Evolutionary conservation across 1,140 invertebrate species (phyloP), one percentile per base, ranked within the genome.

Genomic region (Stenopsyche tienmushanensis): DNA sequence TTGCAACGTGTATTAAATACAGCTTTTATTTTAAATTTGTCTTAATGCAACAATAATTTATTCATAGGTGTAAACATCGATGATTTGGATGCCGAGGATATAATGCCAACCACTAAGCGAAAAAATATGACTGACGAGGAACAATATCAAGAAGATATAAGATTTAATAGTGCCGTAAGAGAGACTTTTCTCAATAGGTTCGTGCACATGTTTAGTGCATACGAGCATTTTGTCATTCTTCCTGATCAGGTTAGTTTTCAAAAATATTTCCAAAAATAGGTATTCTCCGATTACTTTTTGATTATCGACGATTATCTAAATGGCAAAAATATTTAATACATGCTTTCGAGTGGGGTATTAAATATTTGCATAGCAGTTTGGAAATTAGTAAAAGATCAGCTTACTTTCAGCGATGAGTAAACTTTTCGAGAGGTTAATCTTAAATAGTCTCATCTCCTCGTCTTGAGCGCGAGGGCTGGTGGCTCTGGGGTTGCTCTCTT

Each of bases 131-230:
- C 82, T 1, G 79, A 85, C 13, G 86, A 89, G 71, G 89, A 92
- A 66, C 85, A 88, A 64, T 94, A 93, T 75, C 83, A 90, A 49
- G 89, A 93, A 73, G 93, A 94, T 75, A 83, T 97, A 66, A 86
- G 90, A 65, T 92, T 99, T 72, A 99, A 99, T 78, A 92, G 90
- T 75, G 89, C 91, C 3, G 82, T 99, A 25, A 84, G 97, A 50
- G 95, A 99, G 80, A 91, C 96, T 41, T 98, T 99, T 78, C 84
- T 99, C 3, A 97, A 98, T 79, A 87, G 95, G 77, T 98, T 99
- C 78, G 92, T 96, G 60, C 92, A 97, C 73, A 92, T 99, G 79
- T 98, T 99, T 79, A 87, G 91, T 59, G 89, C 90, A 64, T 99
- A 98, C 73, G 97, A 99, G 71, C 90, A 95, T 77, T 99, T 98